Evolutionary conservation across 2,888 invertebrate genomes (phyloP).

Genomic region (Alentia gelatinosa): DNA sequence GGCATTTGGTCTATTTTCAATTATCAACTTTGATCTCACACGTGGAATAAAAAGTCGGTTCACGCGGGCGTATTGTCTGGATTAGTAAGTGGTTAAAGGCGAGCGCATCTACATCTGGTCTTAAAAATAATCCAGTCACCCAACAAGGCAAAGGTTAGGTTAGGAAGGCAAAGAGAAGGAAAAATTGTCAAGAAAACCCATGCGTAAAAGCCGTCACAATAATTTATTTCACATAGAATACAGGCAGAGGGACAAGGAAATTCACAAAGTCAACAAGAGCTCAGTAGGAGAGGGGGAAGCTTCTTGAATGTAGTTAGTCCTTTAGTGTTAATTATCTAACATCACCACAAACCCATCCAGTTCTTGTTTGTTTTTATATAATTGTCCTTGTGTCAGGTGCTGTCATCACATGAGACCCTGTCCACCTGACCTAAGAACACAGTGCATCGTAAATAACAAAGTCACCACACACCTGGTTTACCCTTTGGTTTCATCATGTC

Average conservation of each 20-base stretch:
- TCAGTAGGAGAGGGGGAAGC: constrained; percentile 41
- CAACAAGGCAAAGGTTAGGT: not conserved
- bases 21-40: too few species aligned
- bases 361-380: not conserved
- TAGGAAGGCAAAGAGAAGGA: not conserved
- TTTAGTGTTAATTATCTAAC: constrained; percentile 20
- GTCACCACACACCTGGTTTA: constrained; percentile 11
- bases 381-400: not conserved
- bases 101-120: too few species aligned
- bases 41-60: too few species aligned
- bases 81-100: too few species aligned
- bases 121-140: not conserved
- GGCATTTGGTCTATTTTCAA: too few species aligned
- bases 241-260: constrained; percentile 53
- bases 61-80: too few species aligned
- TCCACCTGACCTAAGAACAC: not conserved
- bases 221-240: constrained; percentile 54
- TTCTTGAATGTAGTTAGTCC: not conserved
- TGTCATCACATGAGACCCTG: not conserved
- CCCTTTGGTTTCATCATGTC: constrained; percentile 27
- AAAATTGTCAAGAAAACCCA: constrained; percentile 6
- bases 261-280: constrained; percentile 52
- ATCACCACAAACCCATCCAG: not conserved
- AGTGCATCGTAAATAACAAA: not conserved
- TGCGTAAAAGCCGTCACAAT: constrained; percentile 53